phyloP scores from a whole-genome alignment of 2,113 vertebrate species.

The Mirza zaza region DNA sequence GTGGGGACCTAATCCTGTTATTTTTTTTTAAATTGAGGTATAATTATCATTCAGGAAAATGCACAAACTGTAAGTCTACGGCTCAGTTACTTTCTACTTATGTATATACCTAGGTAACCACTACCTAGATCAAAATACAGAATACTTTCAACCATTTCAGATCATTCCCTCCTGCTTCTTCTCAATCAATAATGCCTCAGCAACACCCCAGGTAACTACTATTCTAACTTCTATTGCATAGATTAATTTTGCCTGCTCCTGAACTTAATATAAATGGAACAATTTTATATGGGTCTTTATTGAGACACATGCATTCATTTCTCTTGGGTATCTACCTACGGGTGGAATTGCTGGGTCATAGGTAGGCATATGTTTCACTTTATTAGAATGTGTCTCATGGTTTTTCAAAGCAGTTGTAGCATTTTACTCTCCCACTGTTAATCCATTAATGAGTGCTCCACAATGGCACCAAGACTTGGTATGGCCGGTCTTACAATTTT shows the following conservation, averaged over 20 bases:
- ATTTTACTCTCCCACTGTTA: neutral
- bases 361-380: neutral
- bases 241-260: neutral
- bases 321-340: neutral
- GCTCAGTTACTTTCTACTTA: neutral
- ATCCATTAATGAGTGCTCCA: neutral
- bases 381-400: neutral
- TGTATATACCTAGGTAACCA: neutral
- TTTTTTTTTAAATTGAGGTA: neutral
- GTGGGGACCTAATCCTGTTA: neutral
- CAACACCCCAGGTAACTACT: neutral
- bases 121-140: neutral
- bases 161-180: neutral
- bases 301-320: neutral
- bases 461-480: neutral
- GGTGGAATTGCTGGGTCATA: neutral
- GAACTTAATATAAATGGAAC: neutral
- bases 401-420: neutral
- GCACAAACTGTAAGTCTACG: neutral
- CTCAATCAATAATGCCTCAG: neutral
- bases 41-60: neutral
- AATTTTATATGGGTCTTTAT: neutral
- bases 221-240: neutral
- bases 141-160: neutral
- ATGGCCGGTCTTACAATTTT: neutral